These are phyloP conservation scores for Nephrotoma guestfalica DNA, from an alignment of 2,888 invertebrate genomes.

Conservation along the genomic window DNA sequence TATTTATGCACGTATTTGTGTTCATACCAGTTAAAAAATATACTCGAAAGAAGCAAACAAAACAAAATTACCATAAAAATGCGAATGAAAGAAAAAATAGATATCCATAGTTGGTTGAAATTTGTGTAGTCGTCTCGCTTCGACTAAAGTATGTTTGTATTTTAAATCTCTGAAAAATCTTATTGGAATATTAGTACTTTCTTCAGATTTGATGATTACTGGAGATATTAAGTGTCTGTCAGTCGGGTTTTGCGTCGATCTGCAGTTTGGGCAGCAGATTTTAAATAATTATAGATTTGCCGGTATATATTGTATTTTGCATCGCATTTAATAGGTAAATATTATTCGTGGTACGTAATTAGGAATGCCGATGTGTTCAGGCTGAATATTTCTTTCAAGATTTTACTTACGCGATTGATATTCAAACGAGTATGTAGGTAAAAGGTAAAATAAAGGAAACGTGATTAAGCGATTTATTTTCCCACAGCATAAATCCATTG, in stretches of 20 bases:
- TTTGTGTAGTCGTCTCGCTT: neutral
- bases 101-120: neutral
- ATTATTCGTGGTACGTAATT: neutral
- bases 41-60: neutral
- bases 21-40: neutral
- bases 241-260: too few relatives aligned
- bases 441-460: neutral
- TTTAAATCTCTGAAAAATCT: neutral
- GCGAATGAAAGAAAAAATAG: neutral
- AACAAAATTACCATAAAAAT: neutral
- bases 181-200: neutral
- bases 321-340: neutral
- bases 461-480: neutral
- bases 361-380: neutral
- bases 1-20: neutral
- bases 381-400: neutral
- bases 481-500: neutral
- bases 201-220: neutral
- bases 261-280: too few relatives aligned
- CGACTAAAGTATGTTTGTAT: neutral
- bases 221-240: neutral
- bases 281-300: too few relatives aligned
- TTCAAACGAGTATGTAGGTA: neutral
- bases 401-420: neutral
- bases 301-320: neutral